A percentile compares a stretch with the other conserved stretches of the same genome.
Evolutionary conservation across 30 jellyfish, hydroid and myxozoan genomes (phyloP).

Genomic region (Rhopilema esculentum): DNA sequence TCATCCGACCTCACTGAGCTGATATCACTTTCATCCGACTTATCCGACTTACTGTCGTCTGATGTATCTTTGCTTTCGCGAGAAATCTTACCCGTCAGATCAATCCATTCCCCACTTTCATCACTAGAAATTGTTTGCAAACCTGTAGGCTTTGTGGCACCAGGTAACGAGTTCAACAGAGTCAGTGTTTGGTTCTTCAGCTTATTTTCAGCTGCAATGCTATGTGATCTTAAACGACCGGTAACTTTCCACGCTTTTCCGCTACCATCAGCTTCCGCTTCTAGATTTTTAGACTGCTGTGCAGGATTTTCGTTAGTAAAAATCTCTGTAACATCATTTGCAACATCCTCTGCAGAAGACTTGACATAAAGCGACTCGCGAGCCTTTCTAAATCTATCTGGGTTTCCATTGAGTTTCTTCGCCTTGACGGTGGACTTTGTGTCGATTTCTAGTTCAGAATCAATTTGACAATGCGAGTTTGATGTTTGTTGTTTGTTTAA

Average conservation of each 20-base stretch:
- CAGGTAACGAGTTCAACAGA: background rate
- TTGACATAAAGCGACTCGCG: no score
- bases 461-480: background rate
- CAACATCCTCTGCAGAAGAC: background rate
- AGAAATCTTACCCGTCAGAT: background rate
- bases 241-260: conserved; percentile 29
- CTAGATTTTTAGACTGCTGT: background rate
- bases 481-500: background rate
- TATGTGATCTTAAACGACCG: conserved; percentile 37
- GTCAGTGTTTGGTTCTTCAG: background rate
- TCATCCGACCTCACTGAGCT: background rate
- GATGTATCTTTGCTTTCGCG: background rate
- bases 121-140: background rate
- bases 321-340: background rate
- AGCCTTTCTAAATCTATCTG: background rate
- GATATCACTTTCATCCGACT: background rate
- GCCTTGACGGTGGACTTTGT: background rate
- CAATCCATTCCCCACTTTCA: background rate
- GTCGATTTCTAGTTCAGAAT: background rate
- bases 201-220: conserved; percentile 11
- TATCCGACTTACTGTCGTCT: background rate
- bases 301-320: background rate
- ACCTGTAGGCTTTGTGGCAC: background rate
- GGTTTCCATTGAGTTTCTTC: background rate
- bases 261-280: background rate